Percentiles rank a stretch among this genome's conserved stretches.
These are phyloP conservation scores for Agonum fuliginosum DNA, from an alignment of 2,888 invertebrate species.

Conservation along the genomic window DNA sequence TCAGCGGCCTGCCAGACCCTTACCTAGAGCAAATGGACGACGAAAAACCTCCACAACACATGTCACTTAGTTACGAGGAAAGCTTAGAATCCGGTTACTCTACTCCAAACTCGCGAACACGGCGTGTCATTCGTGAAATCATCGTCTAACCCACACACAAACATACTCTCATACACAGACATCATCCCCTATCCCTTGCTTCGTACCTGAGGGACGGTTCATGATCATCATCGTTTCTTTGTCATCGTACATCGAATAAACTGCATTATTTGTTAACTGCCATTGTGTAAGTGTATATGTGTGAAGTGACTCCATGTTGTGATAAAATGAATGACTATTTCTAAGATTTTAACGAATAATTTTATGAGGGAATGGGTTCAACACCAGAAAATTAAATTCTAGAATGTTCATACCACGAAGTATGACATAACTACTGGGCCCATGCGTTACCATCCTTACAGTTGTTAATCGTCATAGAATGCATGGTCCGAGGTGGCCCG, in stretches of 20 bases:
- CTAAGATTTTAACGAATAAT: not conserved
- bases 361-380: too few species aligned
- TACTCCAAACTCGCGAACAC: slow-evolving; percentile 93
- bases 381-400: too few species aligned
- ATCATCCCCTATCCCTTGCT: too few species aligned
- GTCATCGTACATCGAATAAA: slow-evolving; percentile 27
- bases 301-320: slow-evolving; percentile 50
- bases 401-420: too few species aligned
- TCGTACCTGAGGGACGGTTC: slow-evolving; percentile 56
- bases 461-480: too few species aligned
- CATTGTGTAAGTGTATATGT: slow-evolving; percentile 36
- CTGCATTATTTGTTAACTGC: slow-evolving; percentile 47
- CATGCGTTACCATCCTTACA: too few species aligned
- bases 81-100: slow-evolving; percentile 95
- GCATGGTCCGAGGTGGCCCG: too few species aligned
- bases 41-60: slow-evolving; percentile 89
- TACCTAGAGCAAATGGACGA: slow-evolving; percentile 89
- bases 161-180: slow-evolving; percentile 21
- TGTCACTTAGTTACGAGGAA: slow-evolving; percentile 94
- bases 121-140: slow-evolving; percentile 95
- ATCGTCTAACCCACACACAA: slow-evolving; percentile 80
- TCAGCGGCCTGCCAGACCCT: slow-evolving; percentile 92
- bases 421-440: too few species aligned
- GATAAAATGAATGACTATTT: slow-evolving; percentile 44
- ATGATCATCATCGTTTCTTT: slow-evolving; percentile 26